Conservation (phyloP, 2,797 vertebrate species). For the Adelosebastes latens region DNA sequence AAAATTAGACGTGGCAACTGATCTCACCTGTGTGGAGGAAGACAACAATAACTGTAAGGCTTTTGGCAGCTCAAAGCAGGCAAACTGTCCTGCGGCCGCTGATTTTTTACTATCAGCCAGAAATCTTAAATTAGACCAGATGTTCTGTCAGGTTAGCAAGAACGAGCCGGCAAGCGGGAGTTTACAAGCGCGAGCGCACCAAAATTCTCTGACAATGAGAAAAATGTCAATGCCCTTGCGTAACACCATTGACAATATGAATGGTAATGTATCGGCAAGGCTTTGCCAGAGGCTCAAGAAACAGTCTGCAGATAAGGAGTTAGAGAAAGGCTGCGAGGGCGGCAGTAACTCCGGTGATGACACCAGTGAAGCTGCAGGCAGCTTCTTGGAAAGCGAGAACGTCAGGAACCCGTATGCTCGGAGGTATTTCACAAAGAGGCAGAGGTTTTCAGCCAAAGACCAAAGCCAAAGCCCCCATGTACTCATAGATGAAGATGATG, state of each 20-base stretch:
- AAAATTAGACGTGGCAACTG: conserved; percentile 85
- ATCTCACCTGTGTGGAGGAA: conserved; percentile 86
- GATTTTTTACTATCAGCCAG: conserved; percentile 82
- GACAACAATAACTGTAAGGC: conserved; percentile 77
- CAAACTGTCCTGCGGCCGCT: conserved; percentile 79
- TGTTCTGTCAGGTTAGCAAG: conserved; percentile 80
- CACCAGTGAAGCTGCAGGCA: conserved; percentile 72
- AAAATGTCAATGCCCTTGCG: conserved; percentile 84
- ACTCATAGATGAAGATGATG: conserved; percentile 47
- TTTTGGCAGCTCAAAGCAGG: conserved; percentile 85
- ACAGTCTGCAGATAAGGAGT: conserved; percentile 83
- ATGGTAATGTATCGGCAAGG: conserved; percentile 87
- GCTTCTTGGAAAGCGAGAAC: conserved; percentile 61
- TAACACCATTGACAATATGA: conserved; percentile 88
- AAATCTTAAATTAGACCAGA: conserved; percentile 83
- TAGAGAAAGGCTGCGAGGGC: conserved; percentile 87
- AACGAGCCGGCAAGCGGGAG: conserved; percentile 73
- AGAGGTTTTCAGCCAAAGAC: conserved; percentile 62
- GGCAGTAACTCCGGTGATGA: conserved; percentile 86
- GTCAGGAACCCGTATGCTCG: conserved; percentile 60
- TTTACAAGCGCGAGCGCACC: conserved; percentile 80
- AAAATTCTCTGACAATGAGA: conserved; percentile 71
- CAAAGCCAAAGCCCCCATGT: conserved; percentile 50
- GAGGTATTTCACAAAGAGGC: conserved; percentile 66
- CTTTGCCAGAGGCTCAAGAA: conserved; percentile 85